Evolutionary conservation across 2,888 invertebrate species (phyloP), one percentile per base, ranked within the genome.

Genomic region (Melanostoma mellinum): DNA sequence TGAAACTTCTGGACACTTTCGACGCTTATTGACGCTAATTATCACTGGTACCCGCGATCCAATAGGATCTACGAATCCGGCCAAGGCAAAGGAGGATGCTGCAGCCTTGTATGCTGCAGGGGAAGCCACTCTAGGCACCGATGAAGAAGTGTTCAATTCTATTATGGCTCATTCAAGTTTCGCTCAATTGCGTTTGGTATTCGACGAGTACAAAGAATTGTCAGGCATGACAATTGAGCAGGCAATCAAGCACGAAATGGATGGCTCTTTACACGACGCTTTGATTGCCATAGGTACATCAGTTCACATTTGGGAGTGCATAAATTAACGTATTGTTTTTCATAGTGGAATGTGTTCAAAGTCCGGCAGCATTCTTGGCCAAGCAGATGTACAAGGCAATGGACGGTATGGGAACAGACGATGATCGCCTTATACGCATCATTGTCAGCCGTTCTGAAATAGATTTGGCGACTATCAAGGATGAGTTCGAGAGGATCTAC

Each of bases 1-100:
- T 58, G 96, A 96, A 91, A 95, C 95, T 0, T 94, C 95, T 2
- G 96, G 96, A 0, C 94, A 95, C 90, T 95, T 96, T 91, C 93
- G 95, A 48, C 93, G 95, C 5, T 92, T 96, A 52, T 92, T 96
- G 9, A 94, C 95, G 0, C 93, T 95, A 82, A 93, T 95, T 67
- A 92, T 94, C n/a, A 94, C 94, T 81, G 88, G 94, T 10, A 93
- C 94, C 40, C 92, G 96, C 5, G 93, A 94, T 86, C 93, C 94
- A 86, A 94, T 94, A 88, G 92, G 86, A 53, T 91, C 92, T 9
- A 93, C 93, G 40, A 94, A 96, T 89, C 89, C 92, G 1, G 93
- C 89, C 35, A 93, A 93, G 88, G 96, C 96, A 8, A 92, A 93
- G 9, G 94, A 94, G 87, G 93, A 94, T 87, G 96, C 96, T n/a